phyloP scores from a whole-genome alignment of 2,888 invertebrate species.

The Gymnocheta viridis region DNA sequence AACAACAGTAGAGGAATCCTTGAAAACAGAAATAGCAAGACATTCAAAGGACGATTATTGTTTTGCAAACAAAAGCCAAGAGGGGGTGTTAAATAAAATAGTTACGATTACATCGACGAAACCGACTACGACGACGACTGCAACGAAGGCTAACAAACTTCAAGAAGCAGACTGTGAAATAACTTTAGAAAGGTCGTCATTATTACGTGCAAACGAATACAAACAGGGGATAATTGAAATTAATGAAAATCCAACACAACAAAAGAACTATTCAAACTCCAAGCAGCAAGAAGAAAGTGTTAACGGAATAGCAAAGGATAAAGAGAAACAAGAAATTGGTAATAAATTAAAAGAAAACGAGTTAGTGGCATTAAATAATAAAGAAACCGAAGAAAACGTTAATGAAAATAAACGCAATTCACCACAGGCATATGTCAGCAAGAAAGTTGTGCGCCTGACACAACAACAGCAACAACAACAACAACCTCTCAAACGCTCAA shows the following conservation, averaged over 20 bases:
- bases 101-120: slow-evolving; percentile 7
- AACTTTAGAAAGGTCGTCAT: slow-evolving; percentile 68
- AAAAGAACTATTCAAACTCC: slow-evolving; percentile 16
- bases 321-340: slow-evolving; percentile 28
- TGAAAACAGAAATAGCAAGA: slow-evolving; percentile 59
- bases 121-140: slow-evolving; percentile 30
- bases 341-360: slow-evolving; percentile 9
- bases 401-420: slow-evolving; percentile 40
- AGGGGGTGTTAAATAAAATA: slow-evolving; percentile 20
- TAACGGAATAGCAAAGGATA: slow-evolving; percentile 3
- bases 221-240: slow-evolving; percentile 39
- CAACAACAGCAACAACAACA: slow-evolving; percentile 51
- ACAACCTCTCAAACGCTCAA: slow-evolving; percentile 5
- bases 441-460: slow-evolving; percentile 71
- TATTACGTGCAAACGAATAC: slow-evolving; percentile 41
- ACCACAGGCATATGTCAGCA: slow-evolving; percentile 71
- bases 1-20: slow-evolving; percentile 48
- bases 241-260: slow-evolving; percentile 34
- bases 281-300: slow-evolving; percentile 33
- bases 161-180: slow-evolving; percentile 66
- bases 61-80: slow-evolving; percentile 17
- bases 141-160: slow-evolving; percentile 67
- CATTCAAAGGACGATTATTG: slow-evolving; percentile 55
- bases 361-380: slow-evolving; percentile 56
- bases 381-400: slow-evolving; percentile 69